phyloP scores from a whole-genome alignment of 2,797 vertebrate species.

The Martes flavigula region DNA sequence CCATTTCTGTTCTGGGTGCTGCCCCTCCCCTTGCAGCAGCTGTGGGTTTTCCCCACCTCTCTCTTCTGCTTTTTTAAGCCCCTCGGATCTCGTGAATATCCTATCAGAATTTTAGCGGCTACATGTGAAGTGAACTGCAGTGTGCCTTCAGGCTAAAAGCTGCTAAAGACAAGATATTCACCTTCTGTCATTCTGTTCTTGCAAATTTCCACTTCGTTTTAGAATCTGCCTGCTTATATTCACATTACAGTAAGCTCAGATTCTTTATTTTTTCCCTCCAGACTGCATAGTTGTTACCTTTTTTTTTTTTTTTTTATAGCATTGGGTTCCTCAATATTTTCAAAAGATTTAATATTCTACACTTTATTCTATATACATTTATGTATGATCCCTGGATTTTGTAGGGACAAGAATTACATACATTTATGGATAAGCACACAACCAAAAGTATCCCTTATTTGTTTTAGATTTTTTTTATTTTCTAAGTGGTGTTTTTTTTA shows the following conservation, averaged over 20 bases:
- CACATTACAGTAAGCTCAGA: not conserved
- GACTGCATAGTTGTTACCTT: not conserved
- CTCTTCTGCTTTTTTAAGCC: not conserved
- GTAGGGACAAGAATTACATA: not conserved
- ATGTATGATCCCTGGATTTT: not conserved
- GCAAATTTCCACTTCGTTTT: not conserved
- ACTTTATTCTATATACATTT: not conserved
- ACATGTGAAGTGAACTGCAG: not conserved
- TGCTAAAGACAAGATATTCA: not conserved
- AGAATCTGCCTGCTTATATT: not conserved
- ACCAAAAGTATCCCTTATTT: not conserved
- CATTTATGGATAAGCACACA: not conserved
- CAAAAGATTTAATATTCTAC: not conserved
- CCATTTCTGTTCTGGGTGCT: not conserved
- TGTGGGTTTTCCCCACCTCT: not conserved
- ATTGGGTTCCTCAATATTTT: not conserved
- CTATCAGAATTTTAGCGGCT: not conserved
- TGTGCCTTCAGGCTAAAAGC: not conserved
- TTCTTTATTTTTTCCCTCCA: not conserved
- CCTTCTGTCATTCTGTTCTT: not conserved
- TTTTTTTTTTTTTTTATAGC: not conserved
- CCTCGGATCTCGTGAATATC: not conserved
- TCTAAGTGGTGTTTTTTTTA: too few relatives aligned
- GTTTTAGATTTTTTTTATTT: not conserved
- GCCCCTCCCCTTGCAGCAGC: fast-evolving